Evolutionary conservation across 2,797 vertebrate genomes (phyloP), one percentile per base, ranked within the genome.

Genomic region (Neoniphon sammara): DNA sequence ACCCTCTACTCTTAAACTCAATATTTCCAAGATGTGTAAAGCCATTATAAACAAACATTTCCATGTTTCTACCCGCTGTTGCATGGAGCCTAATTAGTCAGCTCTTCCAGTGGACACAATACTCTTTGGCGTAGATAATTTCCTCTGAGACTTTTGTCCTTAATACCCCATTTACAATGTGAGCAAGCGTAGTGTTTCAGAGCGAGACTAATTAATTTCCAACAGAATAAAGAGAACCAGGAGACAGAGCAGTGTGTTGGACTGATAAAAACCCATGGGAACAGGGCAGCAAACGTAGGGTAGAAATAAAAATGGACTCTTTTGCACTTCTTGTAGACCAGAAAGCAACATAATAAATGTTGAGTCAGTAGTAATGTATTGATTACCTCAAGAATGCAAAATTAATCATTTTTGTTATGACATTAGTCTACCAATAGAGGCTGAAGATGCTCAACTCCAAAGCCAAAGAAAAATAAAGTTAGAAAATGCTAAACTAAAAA

Each of bases 131-230:
- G 70, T 65, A 79, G 82, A 89, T 88, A 65, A 91, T 90, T 91
- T 90, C 87, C 91, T 89, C 68, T 0, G 90, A 90, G 90, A 88
- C 82, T 76, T 88, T 81, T 83, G 77, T 89, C 86, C 83, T 80
- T 84, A 89, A 91, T 88, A 88, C 74, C 76, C 61, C 67, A 81
- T 91, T 92, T 87, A 85, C 85, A 85, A 47, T 68, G 79, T 77
- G 80, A 62, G 67, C 18, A n/a, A 68, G 70, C 14, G 23, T 77
- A 70, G 75, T 72, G 76, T 87, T 89, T 89, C 81, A 82, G 86
- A 91, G 87, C 73, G 71, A 87, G 81, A 91, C 87, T 91, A 88
- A 91, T 91, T 91, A 85, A 89, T 89, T 90, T 89, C 64, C 64
- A 80, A 34, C 81, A 85, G 82, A 73, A 90, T 77, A 76, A 77